Percentiles rank a stretch among this genome's conserved stretches.
Conservation (phyloP, 2,797 vertebrate genomes). For the Sebastes cheni region DNA sequence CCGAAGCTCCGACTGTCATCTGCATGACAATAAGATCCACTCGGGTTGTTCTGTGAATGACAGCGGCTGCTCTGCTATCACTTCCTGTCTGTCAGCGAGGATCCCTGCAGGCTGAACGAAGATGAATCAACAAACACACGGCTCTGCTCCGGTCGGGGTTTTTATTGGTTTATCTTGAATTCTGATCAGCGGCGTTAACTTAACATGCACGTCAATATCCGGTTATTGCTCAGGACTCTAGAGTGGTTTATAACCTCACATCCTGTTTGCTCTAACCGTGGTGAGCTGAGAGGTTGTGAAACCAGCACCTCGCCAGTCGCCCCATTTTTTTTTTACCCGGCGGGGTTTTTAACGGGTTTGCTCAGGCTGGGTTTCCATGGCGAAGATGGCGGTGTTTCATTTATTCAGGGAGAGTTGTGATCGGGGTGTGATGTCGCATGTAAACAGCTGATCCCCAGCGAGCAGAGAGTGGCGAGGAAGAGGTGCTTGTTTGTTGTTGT, state of each 20-base stretch:
- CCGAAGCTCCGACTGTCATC: slow-evolving; percentile 38
- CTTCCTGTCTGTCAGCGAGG: slow-evolving; percentile 35
- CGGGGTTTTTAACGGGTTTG: slow-evolving; percentile 15
- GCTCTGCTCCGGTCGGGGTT: background rate
- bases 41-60: slow-evolving; percentile 43
- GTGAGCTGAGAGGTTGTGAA: background rate
- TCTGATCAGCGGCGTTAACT: slow-evolving; percentile 10
- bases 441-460: slow-evolving; percentile 18
- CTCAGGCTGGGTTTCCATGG: slow-evolving; percentile 16
- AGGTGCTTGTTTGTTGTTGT: background rate
- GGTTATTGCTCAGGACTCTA: background rate
- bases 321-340: slow-evolving; percentile 2
- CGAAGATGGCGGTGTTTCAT: background rate
- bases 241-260: background rate
- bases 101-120: slow-evolving; percentile 32
- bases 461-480: background rate
- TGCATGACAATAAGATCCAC: slow-evolving; percentile 57
- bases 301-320: background rate
- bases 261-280: background rate
- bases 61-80: slow-evolving; percentile 39
- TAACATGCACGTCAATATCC: background rate
- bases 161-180: slow-evolving; percentile 6
- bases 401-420: slow-evolving; percentile 10
- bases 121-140: slow-evolving; percentile 14
- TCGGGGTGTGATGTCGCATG: slow-evolving; percentile 18